Percentiles rank a stretch among this genome's conserved stretches.
These are phyloP conservation scores for Molorchus minor DNA, from an alignment of 2,888 invertebrate genomes.

Conservation along the genomic window DNA sequence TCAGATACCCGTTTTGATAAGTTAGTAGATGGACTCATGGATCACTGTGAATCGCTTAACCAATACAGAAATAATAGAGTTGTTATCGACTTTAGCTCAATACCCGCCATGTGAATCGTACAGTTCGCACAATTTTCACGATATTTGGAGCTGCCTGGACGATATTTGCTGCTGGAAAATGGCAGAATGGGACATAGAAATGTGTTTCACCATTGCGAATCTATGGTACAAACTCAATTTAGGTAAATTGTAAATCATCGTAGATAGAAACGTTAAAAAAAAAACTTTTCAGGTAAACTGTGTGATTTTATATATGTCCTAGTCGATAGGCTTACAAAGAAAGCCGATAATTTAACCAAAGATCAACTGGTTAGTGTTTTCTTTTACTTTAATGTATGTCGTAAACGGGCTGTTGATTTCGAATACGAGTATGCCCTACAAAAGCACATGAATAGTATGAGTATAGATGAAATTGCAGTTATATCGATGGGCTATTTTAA, in stretches of 20 bases:
- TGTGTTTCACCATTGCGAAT: conserved; percentile 69
- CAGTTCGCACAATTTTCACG: conserved; percentile 68
- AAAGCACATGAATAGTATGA: conserved; percentile 66
- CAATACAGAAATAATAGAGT: conserved; percentile 67
- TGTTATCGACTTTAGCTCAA: conserved; percentile 65
- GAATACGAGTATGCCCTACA: conserved; percentile 71
- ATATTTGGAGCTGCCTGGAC: conserved; percentile 75
- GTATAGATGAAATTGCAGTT: conserved; percentile 74
- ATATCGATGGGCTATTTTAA: conserved; percentile 83
- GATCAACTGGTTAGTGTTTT: conserved; percentile 73
- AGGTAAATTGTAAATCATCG: conserved; percentile 43
- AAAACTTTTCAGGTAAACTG: conserved; percentile 60
- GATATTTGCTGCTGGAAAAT: conserved; percentile 67
- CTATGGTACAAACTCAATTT: conserved; percentile 71
- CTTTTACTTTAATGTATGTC: conserved; percentile 71
- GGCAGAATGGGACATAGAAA: conserved; percentile 65
- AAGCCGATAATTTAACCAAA: conserved; percentile 68
- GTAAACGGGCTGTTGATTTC: conserved; percentile 69
- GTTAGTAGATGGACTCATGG: conserved; percentile 61
- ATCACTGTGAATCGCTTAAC: conserved; percentile 66
- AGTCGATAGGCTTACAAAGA: conserved; percentile 67
- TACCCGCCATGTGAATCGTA: conserved; percentile 67
- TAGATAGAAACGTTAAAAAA: conserved; percentile 1
- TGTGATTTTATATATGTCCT: conserved; percentile 68
- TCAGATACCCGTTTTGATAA: conserved; percentile 57